Conservation (phyloP, 2,888 invertebrate genomes). For the Limenitis camilla region DNA sequence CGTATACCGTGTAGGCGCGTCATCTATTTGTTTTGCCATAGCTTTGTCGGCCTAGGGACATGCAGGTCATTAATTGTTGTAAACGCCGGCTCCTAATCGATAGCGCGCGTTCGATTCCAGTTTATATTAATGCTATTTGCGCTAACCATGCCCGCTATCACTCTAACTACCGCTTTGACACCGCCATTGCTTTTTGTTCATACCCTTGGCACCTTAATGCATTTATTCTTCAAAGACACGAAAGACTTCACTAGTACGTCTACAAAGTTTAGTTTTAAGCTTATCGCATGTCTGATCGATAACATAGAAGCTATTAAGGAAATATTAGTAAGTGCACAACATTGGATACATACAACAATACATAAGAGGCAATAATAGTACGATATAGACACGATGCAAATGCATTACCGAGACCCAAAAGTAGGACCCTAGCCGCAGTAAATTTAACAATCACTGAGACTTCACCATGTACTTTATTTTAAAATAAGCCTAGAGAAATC, state of each 20-base stretch:
- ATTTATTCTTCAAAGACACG: conserved; percentile 3
- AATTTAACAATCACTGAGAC: too few species aligned
- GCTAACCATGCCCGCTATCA: conserved; percentile 42
- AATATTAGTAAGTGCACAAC: too few species aligned
- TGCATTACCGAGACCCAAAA: too few species aligned
- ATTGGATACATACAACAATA: too few species aligned
- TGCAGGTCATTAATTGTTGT: conserved; percentile 75
- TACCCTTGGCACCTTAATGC: conserved; percentile 12
- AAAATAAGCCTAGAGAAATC: too few species aligned
- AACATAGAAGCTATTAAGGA: too few species aligned
- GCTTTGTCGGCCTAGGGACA: conserved; percentile 72
- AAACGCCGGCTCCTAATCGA: conserved; percentile 72
- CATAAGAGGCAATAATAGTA: too few species aligned
- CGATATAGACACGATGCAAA: too few species aligned
- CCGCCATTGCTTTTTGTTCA: conserved; percentile 23
- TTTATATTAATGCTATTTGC: conserved; percentile 75
- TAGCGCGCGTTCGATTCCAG: conserved; percentile 72
- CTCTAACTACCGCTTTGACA: conserved; percentile 28
- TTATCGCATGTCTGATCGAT: too few species aligned
- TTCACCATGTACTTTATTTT: too few species aligned
- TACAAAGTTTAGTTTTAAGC: background rate
- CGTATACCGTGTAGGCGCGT: conserved; percentile 59
- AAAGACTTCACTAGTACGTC: background rate
- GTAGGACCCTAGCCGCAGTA: too few species aligned
- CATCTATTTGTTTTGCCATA: conserved; percentile 74